These are phyloP conservation scores for Heliothis peltigera DNA, from an alignment of 2,888 invertebrate genomes.

Conservation along the genomic window DNA sequence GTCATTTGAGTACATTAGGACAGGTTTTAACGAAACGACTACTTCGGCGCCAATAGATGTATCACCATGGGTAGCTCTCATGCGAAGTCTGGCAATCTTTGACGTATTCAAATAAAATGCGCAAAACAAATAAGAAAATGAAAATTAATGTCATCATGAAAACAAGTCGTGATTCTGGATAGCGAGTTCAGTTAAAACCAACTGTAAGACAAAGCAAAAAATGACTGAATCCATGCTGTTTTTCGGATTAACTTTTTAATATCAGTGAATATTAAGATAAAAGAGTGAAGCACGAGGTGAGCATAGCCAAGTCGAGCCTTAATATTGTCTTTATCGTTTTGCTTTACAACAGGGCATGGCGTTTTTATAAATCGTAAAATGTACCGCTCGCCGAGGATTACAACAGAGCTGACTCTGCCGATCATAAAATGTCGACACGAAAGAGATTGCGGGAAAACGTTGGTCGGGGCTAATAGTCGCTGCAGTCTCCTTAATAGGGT, in stretches of 20 bases:
- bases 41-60: too few relatives aligned
- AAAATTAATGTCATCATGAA: too few relatives aligned
- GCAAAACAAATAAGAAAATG: too few relatives aligned
- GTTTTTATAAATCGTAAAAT: conserved; percentile 85
- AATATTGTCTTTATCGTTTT: conserved; percentile 79
- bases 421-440: conserved; percentile 88
- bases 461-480: conserved; percentile 74
- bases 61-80: too few relatives aligned
- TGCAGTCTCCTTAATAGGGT: conserved; percentile 75
- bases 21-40: too few relatives aligned
- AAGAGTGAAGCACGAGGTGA: conserved; percentile 67
- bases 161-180: background rate
- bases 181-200: conserved; percentile 31
- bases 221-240: conserved; percentile 60
- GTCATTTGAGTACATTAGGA: too few relatives aligned
- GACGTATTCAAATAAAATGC: too few relatives aligned
- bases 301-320: conserved; percentile 67
- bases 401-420: conserved; percentile 82
- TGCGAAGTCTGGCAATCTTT: too few relatives aligned
- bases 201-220: conserved; percentile 59
- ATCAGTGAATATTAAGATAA: conserved; percentile 78
- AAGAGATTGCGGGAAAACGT: conserved; percentile 79
- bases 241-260: conserved; percentile 78
- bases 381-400: conserved; percentile 84
- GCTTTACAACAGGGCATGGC: conserved; percentile 77